Conservation (phyloP, 2,888 invertebrate species). For the Drosophila colorata region DNA sequence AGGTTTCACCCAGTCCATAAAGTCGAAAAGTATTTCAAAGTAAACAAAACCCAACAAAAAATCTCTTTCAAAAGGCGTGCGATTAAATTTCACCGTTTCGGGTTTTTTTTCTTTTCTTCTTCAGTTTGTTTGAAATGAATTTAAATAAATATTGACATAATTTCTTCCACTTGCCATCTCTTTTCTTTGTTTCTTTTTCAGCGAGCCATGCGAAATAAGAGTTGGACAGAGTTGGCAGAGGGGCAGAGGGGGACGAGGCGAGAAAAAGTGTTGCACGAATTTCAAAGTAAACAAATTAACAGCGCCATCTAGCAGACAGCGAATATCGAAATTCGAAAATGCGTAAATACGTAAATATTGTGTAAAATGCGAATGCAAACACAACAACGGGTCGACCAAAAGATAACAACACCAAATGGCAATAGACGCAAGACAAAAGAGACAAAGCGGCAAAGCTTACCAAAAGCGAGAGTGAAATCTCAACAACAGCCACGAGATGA, state of each 20-base stretch:
- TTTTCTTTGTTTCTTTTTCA: constrained; percentile 14
- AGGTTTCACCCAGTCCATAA: constrained; percentile 39
- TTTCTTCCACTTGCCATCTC: constrained; percentile 56
- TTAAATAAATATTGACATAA: constrained; percentile 80
- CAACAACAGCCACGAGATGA: background rate
- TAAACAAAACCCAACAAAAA: constrained; percentile 54
- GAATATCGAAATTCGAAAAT: constrained; percentile 24
- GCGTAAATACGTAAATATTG: constrained; percentile 10
- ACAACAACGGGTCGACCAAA: constrained; percentile 13
- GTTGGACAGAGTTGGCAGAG: too few relatives aligned
- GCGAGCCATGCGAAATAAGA: constrained; percentile 22
- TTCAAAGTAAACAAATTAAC: constrained; percentile 67
- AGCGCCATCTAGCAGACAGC: constrained; percentile 33
- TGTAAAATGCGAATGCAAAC: constrained; percentile 40
- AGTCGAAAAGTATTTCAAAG: constrained; percentile 56
- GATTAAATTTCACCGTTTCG: constrained; percentile 72
- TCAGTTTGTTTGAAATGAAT: constrained; percentile 63
- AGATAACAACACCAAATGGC: constrained; percentile 9
- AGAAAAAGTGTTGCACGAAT: constrained; percentile 33
- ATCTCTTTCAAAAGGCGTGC: constrained; percentile 57
- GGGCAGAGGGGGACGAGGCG: background rate
- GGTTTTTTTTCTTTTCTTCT: constrained; percentile 28
- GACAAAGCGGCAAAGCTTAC: constrained; percentile 17
- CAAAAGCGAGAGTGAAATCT: constrained; percentile 79
- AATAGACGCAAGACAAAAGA: constrained; percentile 18